These are phyloP conservation scores for Trileptium ribeirensis DNA, from an alignment of 2,888 invertebrate genomes.

Conservation along the genomic window DNA sequence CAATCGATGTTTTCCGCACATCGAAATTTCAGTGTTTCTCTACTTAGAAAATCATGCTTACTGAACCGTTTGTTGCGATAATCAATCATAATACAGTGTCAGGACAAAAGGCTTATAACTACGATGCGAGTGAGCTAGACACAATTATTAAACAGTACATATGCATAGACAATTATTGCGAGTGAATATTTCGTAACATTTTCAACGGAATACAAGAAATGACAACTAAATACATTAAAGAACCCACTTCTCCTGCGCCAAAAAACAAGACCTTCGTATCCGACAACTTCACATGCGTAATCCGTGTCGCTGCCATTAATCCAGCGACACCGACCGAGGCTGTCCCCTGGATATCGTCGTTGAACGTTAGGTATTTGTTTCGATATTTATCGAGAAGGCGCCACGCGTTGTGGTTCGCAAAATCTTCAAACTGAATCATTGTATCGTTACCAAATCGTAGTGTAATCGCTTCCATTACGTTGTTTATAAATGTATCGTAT, in stretches of 20 bases:
- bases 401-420: constrained; percentile 94
- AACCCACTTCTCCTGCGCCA: constrained; percentile 82
- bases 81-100: no score
- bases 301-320: constrained; percentile 71
- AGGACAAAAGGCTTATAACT: no score
- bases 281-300: constrained; percentile 72
- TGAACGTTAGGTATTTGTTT: constrained; percentile 83
- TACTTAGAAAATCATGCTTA: no score
- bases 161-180: no score
- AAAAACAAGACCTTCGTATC: constrained; percentile 85
- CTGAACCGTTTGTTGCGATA: no score
- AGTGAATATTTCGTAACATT: no score
- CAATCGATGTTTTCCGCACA: no score
- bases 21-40: no score
- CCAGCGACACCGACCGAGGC: constrained; percentile 93
- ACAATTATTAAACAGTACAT: no score
- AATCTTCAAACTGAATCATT: constrained; percentile 84
- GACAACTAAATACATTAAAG: no score
- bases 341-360: constrained; percentile 95
- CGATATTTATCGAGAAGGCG: constrained; percentile 81
- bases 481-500: constrained; percentile 89
- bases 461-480: constrained; percentile 85
- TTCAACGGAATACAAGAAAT: no score
- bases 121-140: no score
- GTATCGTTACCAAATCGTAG: constrained; percentile 56